phyloP scores from a whole-genome alignment of 2,888 invertebrate species.

The Lycocerus yunnanus region DNA sequence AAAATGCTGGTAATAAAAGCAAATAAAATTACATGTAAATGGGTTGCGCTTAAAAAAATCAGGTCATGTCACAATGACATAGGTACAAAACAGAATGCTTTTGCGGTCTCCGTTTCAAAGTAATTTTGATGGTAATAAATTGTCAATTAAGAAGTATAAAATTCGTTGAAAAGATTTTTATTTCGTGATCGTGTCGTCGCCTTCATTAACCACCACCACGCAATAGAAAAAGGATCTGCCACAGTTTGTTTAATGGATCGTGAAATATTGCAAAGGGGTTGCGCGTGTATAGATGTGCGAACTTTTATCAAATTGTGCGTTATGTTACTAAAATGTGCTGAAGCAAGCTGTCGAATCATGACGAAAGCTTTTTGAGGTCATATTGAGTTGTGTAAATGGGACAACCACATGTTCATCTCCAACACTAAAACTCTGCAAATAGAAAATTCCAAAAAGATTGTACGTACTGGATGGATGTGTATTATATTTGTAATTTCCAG shows the following conservation, averaged over 20 bases:
- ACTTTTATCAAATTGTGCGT: conserved; percentile 27
- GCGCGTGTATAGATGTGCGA: conserved; percentile 22
- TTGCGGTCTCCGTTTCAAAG: no score
- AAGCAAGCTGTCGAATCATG: conserved; percentile 17
- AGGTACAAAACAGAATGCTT: no score
- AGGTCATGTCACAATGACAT: no score
- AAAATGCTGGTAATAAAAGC: no score
- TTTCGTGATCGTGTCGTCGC: neutral
- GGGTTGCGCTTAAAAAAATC: no score
- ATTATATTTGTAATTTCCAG: neutral
- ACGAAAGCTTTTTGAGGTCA: conserved; percentile 19
- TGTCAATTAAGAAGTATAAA: neutral
- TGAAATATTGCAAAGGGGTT: conserved; percentile 21
- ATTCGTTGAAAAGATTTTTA: neutral
- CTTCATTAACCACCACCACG: neutral
- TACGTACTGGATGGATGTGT: neutral
- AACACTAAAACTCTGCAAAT: neutral
- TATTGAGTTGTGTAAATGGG: conserved; percentile 7
- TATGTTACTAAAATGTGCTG: conserved; percentile 12
- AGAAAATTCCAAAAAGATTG: neutral
- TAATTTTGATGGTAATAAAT: neutral
- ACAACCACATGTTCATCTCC: neutral
- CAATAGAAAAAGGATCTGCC: conserved; percentile 6
- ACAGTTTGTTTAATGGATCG: conserved; percentile 25
- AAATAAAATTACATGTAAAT: no score